Conservation (phyloP, 2,797 vertebrate species). For the Octomys mimax region DNA sequence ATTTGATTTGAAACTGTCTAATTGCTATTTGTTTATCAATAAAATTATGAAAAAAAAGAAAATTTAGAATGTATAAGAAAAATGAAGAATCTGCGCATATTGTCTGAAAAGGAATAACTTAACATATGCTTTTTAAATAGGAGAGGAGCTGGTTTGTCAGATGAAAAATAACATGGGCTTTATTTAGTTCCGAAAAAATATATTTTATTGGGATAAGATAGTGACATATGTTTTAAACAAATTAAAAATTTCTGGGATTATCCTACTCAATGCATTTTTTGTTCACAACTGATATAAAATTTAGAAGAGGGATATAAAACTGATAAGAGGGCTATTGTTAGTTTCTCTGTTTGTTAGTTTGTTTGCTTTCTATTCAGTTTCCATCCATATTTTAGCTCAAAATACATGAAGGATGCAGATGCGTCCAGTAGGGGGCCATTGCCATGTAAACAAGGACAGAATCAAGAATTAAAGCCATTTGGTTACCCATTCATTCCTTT, state of each 20-base stretch:
- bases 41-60: neutral
- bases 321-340: neutral
- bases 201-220: neutral
- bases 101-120: neutral
- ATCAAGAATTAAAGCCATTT: neutral
- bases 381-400: neutral
- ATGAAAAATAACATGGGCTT: neutral
- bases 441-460: neutral
- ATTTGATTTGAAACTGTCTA: too few species aligned
- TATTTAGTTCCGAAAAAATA: constrained; percentile 26
- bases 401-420: neutral
- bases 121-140: neutral
- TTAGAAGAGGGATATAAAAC: neutral
- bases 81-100: neutral
- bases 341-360: constrained; percentile 34
- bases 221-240: neutral
- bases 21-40: too few species aligned
- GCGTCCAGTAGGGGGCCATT: neutral
- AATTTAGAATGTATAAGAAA: neutral
- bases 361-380: neutral
- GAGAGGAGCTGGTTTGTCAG: neutral
- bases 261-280: neutral
- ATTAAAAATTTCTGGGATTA: neutral
- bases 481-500: neutral
- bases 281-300: neutral